These are phyloP conservation scores for Chydorus sphaericus DNA, from an alignment of 2,888 invertebrate genomes.

Conservation along the genomic window DNA sequence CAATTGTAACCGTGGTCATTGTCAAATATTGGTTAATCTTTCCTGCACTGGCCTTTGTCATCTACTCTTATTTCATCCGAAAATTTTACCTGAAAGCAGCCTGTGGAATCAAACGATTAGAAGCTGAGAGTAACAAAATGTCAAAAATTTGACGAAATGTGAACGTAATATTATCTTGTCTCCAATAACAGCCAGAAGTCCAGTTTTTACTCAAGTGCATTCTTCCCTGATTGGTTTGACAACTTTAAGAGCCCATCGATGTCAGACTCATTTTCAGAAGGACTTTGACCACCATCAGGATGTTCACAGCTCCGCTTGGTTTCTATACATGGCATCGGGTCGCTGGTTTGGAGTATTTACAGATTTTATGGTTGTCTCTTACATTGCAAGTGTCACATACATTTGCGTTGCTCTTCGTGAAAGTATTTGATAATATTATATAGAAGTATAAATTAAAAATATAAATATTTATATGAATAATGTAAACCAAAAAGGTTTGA, in stretches of 20 bases:
- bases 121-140: constrained; percentile 35
- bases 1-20: constrained; percentile 32
- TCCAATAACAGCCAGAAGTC: constrained; percentile 30
- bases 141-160: no score
- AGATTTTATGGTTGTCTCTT: constrained; percentile 73
- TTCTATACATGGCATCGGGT: constrained; percentile 70
- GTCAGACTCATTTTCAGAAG: constrained; percentile 27
- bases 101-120: constrained; percentile 34
- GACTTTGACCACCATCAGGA: constrained; percentile 27
- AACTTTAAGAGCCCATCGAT: constrained; percentile 40
- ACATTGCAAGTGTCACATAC: constrained; percentile 70
- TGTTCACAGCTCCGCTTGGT: constrained; percentile 78
- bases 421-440: constrained; percentile 18
- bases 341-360: constrained; percentile 89
- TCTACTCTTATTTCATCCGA: constrained; percentile 30
- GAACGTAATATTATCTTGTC: no score
- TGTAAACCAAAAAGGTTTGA: no score
- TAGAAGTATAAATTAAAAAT: neutral
- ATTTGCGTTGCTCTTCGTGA: constrained; percentile 58
- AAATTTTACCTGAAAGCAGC: constrained; percentile 32
- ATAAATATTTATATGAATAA: no score
- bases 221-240: constrained; percentile 61
- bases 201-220: constrained; percentile 54
- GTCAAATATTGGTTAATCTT: constrained; percentile 29
- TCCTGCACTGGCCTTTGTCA: constrained; percentile 27